phyloP scores from a whole-genome alignment of 2,797 vertebrate species.

The Crax fasciolata region DNA sequence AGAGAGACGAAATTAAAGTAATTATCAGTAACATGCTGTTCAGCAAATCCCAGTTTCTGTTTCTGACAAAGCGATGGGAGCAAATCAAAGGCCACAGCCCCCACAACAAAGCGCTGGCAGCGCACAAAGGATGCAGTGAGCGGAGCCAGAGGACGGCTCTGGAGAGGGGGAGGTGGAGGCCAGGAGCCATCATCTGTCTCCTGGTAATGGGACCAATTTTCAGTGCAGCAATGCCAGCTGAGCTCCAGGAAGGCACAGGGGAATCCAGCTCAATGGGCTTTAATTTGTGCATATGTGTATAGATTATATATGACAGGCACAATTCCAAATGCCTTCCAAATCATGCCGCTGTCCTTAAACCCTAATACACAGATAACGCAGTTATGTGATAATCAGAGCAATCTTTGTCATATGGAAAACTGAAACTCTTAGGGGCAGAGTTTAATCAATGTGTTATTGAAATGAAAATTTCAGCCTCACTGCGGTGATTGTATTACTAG shows the following conservation, averaged over 20 bases:
- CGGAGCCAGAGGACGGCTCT: background rate
- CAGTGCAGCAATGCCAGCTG: constrained; percentile 68
- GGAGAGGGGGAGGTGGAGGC: constrained; percentile 33
- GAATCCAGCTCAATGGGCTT: constrained; percentile 59
- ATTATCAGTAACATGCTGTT: background rate
- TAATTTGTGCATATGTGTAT: constrained; percentile 29
- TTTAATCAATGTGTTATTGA: constrained; percentile 66
- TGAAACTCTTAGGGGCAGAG: constrained; percentile 52
- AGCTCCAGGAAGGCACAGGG: constrained; percentile 44
- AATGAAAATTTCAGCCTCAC: constrained; percentile 44
- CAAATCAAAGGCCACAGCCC: background rate
- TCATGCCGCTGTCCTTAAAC: constrained; percentile 10
- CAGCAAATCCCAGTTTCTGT: constrained; percentile 33
- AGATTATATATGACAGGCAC: constrained; percentile 60
- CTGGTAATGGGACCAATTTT: constrained; percentile 61
- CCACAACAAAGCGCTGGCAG: background rate
- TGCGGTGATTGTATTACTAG: constrained; percentile 3
- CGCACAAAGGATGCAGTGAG: background rate
- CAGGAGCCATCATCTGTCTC: constrained; percentile 47
- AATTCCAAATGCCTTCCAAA: constrained; percentile 54
- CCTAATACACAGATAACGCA: constrained; percentile 42
- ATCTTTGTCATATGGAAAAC: constrained; percentile 62
- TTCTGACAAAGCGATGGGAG: background rate
- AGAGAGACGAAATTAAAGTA: constrained; percentile 21
- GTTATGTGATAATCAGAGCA: constrained; percentile 56